Evolutionary conservation across 2,113 vertebrate genomes (phyloP).

Genomic region (Percopsis transmontana): DNA sequence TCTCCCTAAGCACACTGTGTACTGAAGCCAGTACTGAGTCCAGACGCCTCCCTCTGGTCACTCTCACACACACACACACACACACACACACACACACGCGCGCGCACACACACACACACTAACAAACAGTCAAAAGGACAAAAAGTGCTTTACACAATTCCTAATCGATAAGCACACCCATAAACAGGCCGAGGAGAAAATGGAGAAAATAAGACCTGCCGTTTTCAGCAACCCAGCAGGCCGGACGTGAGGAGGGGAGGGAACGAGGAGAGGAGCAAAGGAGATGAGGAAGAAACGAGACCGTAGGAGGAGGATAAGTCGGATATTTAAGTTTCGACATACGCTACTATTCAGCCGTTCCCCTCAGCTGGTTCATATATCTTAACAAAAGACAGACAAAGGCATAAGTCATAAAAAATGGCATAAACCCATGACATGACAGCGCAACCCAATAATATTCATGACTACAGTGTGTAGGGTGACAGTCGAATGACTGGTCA

Average conservation of each 20-base stretch:
- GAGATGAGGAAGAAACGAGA: neutral
- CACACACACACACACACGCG: neutral
- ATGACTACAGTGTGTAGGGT: too few relatives aligned
- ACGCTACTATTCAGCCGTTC: neutral
- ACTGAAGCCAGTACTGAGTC: neutral
- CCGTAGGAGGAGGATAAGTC: neutral
- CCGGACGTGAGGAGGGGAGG: neutral
- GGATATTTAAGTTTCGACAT: too few relatives aligned
- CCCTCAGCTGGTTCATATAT: too few relatives aligned
- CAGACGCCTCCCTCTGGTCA: neutral
- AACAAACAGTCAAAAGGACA: too few relatives aligned
- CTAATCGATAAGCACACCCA: neutral
- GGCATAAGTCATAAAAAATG: too few relatives aligned
- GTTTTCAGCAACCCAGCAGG: neutral
- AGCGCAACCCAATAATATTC: too few relatives aligned
- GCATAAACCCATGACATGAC: too few relatives aligned
- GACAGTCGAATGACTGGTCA: too few relatives aligned
- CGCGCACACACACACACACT: neutral
- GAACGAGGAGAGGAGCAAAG: neutral
- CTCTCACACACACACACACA: neutral
- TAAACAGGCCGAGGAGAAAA: neutral
- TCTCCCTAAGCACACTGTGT: slow-evolving; percentile 3
- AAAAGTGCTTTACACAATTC: neutral
- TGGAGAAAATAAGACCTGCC: neutral
- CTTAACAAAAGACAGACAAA: too few relatives aligned